Evolutionary conservation across 2,888 invertebrate genomes (phyloP), one percentile per base, ranked within the genome.

Genomic region (Stictocephala bisonia): DNA sequence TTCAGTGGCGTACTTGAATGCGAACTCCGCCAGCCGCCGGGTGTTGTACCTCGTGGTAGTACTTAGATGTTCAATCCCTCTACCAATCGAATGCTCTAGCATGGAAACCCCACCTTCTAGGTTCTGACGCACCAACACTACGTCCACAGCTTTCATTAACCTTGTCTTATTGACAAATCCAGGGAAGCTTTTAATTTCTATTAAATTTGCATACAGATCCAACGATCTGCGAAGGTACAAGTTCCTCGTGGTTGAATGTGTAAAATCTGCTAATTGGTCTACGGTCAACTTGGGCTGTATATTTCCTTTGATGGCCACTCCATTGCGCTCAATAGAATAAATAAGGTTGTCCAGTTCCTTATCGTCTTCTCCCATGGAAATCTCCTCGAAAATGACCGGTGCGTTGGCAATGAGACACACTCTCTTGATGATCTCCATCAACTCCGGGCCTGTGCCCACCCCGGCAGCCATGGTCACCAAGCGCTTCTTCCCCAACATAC

Each of bases 311-410:
- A 71, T 41, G 29, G 44, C 56, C 24, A 71, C 70, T 4, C 70
- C 70, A 56, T 71, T 71, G 44, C 70, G 56, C 29, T 58, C 48
- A 24, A 71, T 40, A 13, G 70, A 71, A 7, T 41, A 29, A 13
- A 71, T 29, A n/a, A 58, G 26, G 26, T 71, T 56, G 13, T 71
- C 58, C 58, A 71, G 2, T 22, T 71, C 58, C 4, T 20, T 41
- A 3, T 69, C 56, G 6, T n/a, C 48, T 6, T 58, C 27, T 9
- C 18, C 56, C 27, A 70, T 56, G 3, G 56, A 18, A 0, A 69
- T 3, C 22, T 22, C 56, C 22, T 71, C 70, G 44, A 71, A 71
- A 29, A 35, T 40, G 13, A 71, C 48, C 4, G 70, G 70, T 6
- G 58, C 58, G 29, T 58, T 44, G 27, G 40, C 27, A 26, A 4